Evolutionary conservation across 2,113 vertebrate genomes (phyloP), one percentile per base, ranked within the genome.

Genomic region (Trogon melanurus): DNA sequence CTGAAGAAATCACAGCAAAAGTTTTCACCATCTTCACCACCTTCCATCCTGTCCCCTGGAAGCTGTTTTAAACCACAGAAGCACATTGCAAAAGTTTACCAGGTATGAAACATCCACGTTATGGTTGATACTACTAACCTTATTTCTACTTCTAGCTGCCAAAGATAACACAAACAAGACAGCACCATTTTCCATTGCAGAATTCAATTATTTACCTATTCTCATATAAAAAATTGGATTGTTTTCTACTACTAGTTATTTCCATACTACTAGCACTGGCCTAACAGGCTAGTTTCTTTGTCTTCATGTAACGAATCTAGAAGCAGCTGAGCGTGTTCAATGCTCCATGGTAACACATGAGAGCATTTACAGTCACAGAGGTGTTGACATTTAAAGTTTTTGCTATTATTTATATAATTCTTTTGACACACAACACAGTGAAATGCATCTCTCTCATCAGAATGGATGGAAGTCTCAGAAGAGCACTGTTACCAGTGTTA

Each of bases 341-440:
- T 30, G 44, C 45, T 79, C 83, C 34, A 23, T 14, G 36, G 58
- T 18, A 83, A 72, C 30, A 58, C 86, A 93, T 32, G 27, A 45
- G 20, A 74, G 12, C 36, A 85, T 27, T 32, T 17, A 72, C 7
- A 41, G 34, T 32, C 80, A 80, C 17, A 79, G 13, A 86, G 20
- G 32, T 17, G 20, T 0, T 69, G 73, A 36, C 56, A 56, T 53
- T 65, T 66, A 60, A 64, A 78, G 5, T 9, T 87, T 76, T 44
- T 3, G 2, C 45, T 60, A 56, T 73, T 78, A 70, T 79, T 94
- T 60, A 64, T 72, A 25, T 56, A 56, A 75, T 60, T 85, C 21
- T 76, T 26, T 69, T 53, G 1, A 11, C 16, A 64, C 0, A 0
- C 20, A 64, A 60, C 29, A 64, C 16, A 65, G 32, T 1, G 3